Conservation (phyloP, 2,113 vertebrate species). For the Falcunculus frontatus region DNA sequence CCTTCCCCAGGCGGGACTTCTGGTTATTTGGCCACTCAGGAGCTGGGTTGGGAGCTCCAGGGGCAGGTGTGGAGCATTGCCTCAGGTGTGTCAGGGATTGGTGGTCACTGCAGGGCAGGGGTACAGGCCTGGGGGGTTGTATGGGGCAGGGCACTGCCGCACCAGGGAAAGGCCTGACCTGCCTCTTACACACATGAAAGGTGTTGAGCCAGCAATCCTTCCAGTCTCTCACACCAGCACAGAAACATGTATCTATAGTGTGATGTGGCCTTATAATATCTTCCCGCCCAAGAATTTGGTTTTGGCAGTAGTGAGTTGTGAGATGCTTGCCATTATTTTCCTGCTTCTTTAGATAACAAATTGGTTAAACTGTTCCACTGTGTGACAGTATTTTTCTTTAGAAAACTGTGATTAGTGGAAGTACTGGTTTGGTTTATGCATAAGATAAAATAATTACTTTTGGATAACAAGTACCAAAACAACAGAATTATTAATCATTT, state of each 20-base stretch:
- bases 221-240: neutral
- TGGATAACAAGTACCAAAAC: neutral
- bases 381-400: neutral
- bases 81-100: rapidly evolving
- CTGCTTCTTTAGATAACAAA: neutral
- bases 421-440: neutral
- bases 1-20: neutral
- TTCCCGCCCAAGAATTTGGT: neutral
- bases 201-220: neutral
- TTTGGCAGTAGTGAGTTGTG: neutral
- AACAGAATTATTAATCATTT: neutral
- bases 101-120: neutral
- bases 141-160: neutral
- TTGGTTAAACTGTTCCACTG: neutral
- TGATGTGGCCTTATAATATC: rapidly evolving
- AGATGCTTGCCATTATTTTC: neutral
- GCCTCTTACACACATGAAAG: neutral
- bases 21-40: neutral
- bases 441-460: neutral
- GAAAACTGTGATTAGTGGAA: neutral
- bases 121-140: neutral
- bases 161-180: neutral
- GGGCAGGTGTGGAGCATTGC: neutral
- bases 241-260: neutral
- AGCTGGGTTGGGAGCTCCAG: neutral